A percentile compares a stretch with the other conserved stretches of the same genome.
These are phyloP conservation scores for Trichopria drosophilae DNA, from an alignment of 2,888 invertebrate species.

Conservation along the genomic window DNA sequence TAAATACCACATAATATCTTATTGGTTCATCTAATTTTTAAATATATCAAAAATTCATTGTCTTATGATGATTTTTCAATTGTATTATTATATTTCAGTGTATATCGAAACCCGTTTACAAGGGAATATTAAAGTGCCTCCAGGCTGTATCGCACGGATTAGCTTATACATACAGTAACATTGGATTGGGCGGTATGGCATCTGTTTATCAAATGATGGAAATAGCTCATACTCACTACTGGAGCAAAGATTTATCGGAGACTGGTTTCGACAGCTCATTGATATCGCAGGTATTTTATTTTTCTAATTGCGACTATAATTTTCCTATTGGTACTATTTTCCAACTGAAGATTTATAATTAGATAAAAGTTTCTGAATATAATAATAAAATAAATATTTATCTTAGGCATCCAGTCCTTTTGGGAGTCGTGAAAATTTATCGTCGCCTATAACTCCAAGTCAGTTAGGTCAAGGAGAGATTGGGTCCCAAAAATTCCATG, in stretches of 20 bases:
- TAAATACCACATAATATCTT: not conserved
- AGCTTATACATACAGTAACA: conserved; percentile 88
- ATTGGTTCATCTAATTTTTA: not conserved
- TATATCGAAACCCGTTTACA: conserved; percentile 88
- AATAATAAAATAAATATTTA: conserved; percentile 10
- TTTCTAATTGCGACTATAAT: too few species aligned
- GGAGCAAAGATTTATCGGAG: conserved; percentile 82
- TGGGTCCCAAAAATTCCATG: too few species aligned
- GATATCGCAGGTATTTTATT: conserved; percentile 58
- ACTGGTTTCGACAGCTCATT: conserved; percentile 59
- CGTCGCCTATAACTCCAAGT: conserved; percentile 64
- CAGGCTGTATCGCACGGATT: conserved; percentile 88
- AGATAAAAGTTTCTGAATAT: not conserved
- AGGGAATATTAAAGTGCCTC: conserved; percentile 92
- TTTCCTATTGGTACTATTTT: too few species aligned
- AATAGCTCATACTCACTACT: conserved; percentile 98
- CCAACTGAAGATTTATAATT: not conserved
- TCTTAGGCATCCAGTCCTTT: conserved; percentile 67
- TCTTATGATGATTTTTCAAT: conserved; percentile 5
- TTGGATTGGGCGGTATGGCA: conserved; percentile 95
- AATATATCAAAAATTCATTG: not conserved
- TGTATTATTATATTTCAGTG: conserved; percentile 72
- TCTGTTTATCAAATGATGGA: conserved; percentile 96
- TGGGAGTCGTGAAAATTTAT: conserved; percentile 70
- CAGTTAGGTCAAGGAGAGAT: conserved; percentile 56